phyloP scores from a whole-genome alignment of 1,140 invertebrate genomes.

The Pentalonia nigronervosa region DNA sequence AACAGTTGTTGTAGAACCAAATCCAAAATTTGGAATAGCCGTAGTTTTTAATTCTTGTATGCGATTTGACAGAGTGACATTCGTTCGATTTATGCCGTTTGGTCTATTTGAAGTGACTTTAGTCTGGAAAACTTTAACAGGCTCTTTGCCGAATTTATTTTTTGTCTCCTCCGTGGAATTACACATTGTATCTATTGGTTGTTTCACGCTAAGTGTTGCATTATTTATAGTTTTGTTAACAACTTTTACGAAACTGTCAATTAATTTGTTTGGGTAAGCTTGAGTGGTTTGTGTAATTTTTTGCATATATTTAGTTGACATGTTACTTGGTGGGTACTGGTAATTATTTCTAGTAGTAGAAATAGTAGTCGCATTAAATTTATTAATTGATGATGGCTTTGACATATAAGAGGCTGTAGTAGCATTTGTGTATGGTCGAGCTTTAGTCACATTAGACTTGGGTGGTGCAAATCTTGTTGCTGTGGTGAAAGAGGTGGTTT shows the following conservation, averaged over 20 bases:
- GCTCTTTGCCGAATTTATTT: slow-evolving; percentile 26
- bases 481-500: background rate
- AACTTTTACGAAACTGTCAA: slow-evolving; percentile 11
- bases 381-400: slow-evolving; percentile 7
- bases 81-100: slow-evolving; percentile 38
- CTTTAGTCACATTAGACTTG: slow-evolving; percentile 36
- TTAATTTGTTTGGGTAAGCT: slow-evolving; percentile 29
- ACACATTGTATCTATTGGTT: background rate
- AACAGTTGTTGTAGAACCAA: background rate
- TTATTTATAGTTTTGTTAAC: slow-evolving; percentile 10
- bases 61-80: slow-evolving; percentile 48
- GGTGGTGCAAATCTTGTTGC: slow-evolving; percentile 27
- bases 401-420: background rate
- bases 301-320: slow-evolving; percentile 53
- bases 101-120: slow-evolving; percentile 39
- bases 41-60: slow-evolving; percentile 42
- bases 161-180: slow-evolving; percentile 14
- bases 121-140: slow-evolving; percentile 10
- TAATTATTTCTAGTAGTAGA: slow-evolving; percentile 38
- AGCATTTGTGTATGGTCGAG: background rate
- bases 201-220: background rate
- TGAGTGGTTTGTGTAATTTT: slow-evolving; percentile 44
- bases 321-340: slow-evolving; percentile 44
- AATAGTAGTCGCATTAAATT: slow-evolving; percentile 6
- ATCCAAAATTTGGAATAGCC: background rate